Evolutionary conservation across 2,888 invertebrate genomes (phyloP).

Genomic region (Calliphora vomitoria): DNA sequence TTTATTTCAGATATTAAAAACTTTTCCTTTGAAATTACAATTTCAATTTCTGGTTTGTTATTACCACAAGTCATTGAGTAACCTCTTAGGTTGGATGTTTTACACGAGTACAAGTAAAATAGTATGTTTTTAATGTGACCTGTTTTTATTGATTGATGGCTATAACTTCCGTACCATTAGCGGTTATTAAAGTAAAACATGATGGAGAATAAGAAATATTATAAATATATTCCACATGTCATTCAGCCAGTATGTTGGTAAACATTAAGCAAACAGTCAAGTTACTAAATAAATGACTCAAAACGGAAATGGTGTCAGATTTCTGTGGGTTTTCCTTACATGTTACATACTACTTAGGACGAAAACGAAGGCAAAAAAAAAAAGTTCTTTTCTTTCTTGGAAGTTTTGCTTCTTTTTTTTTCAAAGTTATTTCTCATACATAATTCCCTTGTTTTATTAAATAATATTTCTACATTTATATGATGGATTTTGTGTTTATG

Average conservation of each 20-base stretch:
- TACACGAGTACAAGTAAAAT: neutral
- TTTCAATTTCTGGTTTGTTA: neutral
- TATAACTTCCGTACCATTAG: conserved; percentile 59
- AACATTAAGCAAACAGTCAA: conserved; percentile 34
- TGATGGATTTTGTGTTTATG: neutral
- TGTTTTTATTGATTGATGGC: conserved; percentile 59
- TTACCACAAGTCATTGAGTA: neutral
- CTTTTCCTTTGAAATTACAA: neutral
- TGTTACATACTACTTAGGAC: conserved; percentile 29
- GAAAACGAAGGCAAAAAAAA: neutral
- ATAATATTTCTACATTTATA: conserved; percentile 19
- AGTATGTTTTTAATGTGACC: conserved; percentile 39
- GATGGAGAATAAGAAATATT: neutral
- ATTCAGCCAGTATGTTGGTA: conserved; percentile 6
- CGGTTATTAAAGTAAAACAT: conserved; percentile 46
- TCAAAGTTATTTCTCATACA: neutral
- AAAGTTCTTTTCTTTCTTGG: conserved; percentile 31
- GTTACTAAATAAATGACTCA: conserved; percentile 50
- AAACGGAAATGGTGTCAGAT: conserved; percentile 72
- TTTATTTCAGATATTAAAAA: neutral
- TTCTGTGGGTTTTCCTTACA: conserved; percentile 62
- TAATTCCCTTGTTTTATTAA: conserved; percentile 26
- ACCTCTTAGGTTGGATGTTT: neutral
- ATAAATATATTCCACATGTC: conserved; percentile 14
- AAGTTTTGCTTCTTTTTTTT: conserved; percentile 31